Evolutionary conservation across 2,888 invertebrate species (phyloP).

Genomic region (Isoperla grammatica): DNA sequence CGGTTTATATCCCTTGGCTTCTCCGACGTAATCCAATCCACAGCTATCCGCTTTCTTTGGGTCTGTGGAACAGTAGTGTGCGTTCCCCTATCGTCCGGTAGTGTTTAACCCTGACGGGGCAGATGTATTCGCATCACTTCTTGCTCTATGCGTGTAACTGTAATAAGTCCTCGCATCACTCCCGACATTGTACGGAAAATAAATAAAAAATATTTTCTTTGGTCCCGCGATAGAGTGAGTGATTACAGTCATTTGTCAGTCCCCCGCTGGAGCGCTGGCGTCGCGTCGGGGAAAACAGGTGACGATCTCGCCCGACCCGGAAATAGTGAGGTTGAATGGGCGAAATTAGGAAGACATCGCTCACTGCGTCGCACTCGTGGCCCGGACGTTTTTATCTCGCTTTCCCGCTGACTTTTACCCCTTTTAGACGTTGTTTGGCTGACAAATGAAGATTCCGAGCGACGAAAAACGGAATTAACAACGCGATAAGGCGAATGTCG

Average conservation of each 20-base stretch:
- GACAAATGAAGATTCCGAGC: slow-evolving; percentile 2
- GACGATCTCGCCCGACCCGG: slow-evolving; percentile 3
- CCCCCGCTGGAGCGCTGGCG: no score
- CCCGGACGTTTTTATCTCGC: not conserved
- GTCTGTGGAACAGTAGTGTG: no score
- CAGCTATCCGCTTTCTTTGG: no score
- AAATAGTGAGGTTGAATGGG: slow-evolving; percentile 11
- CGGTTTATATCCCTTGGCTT: no score
- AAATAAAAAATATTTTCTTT: no score
- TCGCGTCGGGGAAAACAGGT: not conserved
- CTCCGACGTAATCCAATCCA: no score
- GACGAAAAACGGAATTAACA: slow-evolving; percentile 6
- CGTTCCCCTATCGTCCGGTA: no score
- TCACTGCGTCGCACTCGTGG: not conserved
- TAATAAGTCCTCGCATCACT: no score
- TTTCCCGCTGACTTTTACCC: not conserved
- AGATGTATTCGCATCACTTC: no score
- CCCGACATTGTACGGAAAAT: no score
- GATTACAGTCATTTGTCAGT: slow-evolving; percentile 9
- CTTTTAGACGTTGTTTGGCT: not conserved
- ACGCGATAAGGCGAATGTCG: not conserved
- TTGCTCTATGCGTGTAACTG: no score
- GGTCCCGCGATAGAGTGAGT: not conserved
- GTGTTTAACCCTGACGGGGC: no score
- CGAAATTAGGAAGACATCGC: slow-evolving; percentile 15